A percentile compares a stretch with the other conserved stretches of the same genome.
phyloP scores from a whole-genome alignment of 2,797 vertebrate species.

The Propithecus deckenii region DNA sequence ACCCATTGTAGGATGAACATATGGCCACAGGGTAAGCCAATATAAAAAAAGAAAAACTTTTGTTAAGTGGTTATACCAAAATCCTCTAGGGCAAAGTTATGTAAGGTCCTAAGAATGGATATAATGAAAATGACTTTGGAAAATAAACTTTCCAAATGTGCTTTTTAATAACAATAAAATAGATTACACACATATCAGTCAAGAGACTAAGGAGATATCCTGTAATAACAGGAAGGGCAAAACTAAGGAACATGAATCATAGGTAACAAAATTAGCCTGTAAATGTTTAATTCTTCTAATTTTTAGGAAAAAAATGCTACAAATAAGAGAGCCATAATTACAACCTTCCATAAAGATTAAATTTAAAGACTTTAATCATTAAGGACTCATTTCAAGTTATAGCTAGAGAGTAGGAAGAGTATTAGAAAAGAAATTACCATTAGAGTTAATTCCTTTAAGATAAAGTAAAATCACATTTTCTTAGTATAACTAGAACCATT shows the following conservation, averaged over 20 bases:
- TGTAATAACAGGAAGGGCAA: background rate
- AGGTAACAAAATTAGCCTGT: slow-evolving; percentile 5
- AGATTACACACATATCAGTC: background rate
- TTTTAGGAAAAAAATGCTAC: slow-evolving; percentile 58
- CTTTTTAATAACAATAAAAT: slow-evolving; percentile 32
- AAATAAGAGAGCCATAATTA: slow-evolving; percentile 71
- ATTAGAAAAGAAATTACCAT: slow-evolving; percentile 70
- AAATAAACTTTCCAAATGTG: slow-evolving; percentile 33
- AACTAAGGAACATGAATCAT: background rate
- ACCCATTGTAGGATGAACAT: background rate
- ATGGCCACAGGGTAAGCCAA: background rate
- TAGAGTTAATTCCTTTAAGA: slow-evolving; percentile 53
- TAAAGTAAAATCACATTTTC: slow-evolving; percentile 70
- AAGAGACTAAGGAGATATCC: background rate
- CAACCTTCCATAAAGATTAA: slow-evolving; percentile 59
- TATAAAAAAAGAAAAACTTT: background rate
- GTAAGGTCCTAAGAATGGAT: background rate
- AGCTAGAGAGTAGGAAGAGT: slow-evolving; percentile 65
- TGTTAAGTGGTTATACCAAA: background rate
- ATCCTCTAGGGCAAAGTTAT: background rate
- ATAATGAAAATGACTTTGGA: background rate
- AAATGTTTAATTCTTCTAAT: slow-evolving; percentile 29
- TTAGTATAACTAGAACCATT: slow-evolving; percentile 69
- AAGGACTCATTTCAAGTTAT: slow-evolving; percentile 72
- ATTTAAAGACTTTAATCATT: slow-evolving; percentile 76